These are phyloP conservation scores for Ernsta delagoae DNA, from an alignment of 2,888 invertebrate genomes.

Conservation along the genomic window DNA sequence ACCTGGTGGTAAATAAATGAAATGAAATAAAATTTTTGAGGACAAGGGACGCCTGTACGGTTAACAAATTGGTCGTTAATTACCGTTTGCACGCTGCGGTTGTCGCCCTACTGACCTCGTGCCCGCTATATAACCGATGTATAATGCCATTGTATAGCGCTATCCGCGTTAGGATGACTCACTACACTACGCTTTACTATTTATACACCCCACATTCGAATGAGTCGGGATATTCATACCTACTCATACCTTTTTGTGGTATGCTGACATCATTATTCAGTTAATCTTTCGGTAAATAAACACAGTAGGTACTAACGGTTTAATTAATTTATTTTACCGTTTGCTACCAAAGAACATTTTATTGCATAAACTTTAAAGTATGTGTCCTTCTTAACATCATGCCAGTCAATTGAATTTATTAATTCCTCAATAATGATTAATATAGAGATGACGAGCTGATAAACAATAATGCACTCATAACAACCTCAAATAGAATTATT, in stretches of 20 bases:
- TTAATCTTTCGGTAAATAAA: not conserved
- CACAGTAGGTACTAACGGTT: not conserved
- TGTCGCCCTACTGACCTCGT: constrained; percentile 42
- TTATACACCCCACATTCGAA: not conserved
- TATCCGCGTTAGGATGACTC: constrained; percentile 14
- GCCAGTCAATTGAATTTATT: no score
- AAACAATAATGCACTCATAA: no score
- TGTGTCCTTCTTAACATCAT: no score
- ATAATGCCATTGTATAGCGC: not conserved
- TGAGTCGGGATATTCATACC: not conserved
- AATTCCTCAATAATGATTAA: no score
- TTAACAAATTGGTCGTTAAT: constrained; percentile 30
- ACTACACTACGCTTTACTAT: constrained; percentile 8
- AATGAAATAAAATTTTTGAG: not conserved
- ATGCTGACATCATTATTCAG: not conserved
- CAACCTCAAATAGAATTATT: no score
- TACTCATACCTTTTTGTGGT: not conserved
- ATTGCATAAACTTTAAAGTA: no score
- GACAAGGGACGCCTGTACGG: constrained; percentile 1
- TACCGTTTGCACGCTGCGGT: constrained; percentile 27
- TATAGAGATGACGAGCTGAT: no score
- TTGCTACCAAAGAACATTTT: no score
- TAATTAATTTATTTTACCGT: no score
- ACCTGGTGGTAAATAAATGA: no score
- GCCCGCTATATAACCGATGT: constrained; percentile 9